Base-by-base conservation (phyloP, 2,797 vertebrate species). In the Crocodylus rhombifer region DNA sequence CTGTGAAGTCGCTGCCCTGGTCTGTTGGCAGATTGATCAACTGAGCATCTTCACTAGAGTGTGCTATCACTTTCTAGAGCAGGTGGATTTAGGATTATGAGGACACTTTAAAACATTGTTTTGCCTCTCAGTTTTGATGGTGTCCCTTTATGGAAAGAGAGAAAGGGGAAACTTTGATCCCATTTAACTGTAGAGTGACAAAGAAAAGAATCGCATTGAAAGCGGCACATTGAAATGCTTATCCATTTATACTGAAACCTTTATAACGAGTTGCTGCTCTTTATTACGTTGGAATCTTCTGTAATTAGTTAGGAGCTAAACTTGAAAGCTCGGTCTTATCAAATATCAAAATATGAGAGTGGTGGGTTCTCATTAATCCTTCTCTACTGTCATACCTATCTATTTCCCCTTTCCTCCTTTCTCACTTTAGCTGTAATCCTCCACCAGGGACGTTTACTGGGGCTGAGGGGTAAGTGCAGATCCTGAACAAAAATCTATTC, bases 391-490 rank as follows among this genome's bases (percentile, higher is more conserved):
- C 97, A 73, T 96, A 96, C 97, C 98, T 98, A 96, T 98, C 98
- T 97, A 97, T 98, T 98, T 98, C 97, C 98, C 98, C 97, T 97
- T 97, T 98, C 98, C 98, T 98, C 98, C 98, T 98, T 93, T 98
- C 97, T 98, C 98, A 98, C 98, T 98, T 90, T 98, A 98, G 98
- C 98, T 86, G 97, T 98, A 98, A 98, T 98, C 97, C 98, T 98
- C 98, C 98, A 98, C 98, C 98, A 98, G 98, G 98, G 98, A 98
- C 98, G 98, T 97, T 98, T 98, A 98, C 98, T 98, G 98, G 98
- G 98, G 98, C 98, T 98, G 97, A 97, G 98, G 98, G 98, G 98
- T 98, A 98, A 98, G 98, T 98, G 97, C 97, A 97, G 97, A 97
- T 97, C 95, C 97, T 96, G 91, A 97, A 96, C 96, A 86, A 93